These are phyloP conservation scores for Cylindroiulus punctatus DNA, from an alignment of 2,888 invertebrate genomes.

Conservation along the genomic window DNA sequence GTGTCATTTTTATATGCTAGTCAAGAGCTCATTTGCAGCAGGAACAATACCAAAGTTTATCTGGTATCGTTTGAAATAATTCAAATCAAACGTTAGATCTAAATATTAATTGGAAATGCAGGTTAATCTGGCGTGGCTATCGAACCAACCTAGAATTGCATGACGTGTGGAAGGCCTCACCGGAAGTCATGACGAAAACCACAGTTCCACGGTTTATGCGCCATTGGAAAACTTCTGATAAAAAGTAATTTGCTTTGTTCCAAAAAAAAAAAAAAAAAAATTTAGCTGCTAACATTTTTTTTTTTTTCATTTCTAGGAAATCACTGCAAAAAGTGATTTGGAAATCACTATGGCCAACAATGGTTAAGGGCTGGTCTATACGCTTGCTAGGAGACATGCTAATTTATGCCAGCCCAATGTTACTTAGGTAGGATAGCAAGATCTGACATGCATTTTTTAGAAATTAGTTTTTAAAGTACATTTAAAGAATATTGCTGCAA, in stretches of 20 bases:
- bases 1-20: no score
- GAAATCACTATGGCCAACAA: not conserved
- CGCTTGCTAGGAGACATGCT: slow-evolving; percentile 79
- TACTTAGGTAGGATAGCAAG: slow-evolving; percentile 75
- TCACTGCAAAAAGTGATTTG: not conserved
- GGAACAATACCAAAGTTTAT: no score
- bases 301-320: not conserved
- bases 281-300: no score
- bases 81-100: no score
- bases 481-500: not conserved
- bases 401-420: slow-evolving; percentile 88
- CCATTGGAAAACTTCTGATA: slow-evolving; percentile 73
- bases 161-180: slow-evolving; percentile 91
- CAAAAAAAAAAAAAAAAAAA: no score
- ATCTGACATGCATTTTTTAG: not conserved
- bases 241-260: slow-evolving; percentile 33
- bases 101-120: not conserved
- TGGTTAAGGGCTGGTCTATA: not conserved
- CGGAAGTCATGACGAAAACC: slow-evolving; percentile 80
- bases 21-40: no score
- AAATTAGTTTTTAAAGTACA: not conserved
- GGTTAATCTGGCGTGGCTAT: slow-evolving; percentile 72
- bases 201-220: slow-evolving; percentile 85
- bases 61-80: no score
- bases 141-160: slow-evolving; percentile 80